These are phyloP conservation scores for Arion vulgaris DNA, from an alignment of 1,140 invertebrate species.

Conservation along the genomic window DNA sequence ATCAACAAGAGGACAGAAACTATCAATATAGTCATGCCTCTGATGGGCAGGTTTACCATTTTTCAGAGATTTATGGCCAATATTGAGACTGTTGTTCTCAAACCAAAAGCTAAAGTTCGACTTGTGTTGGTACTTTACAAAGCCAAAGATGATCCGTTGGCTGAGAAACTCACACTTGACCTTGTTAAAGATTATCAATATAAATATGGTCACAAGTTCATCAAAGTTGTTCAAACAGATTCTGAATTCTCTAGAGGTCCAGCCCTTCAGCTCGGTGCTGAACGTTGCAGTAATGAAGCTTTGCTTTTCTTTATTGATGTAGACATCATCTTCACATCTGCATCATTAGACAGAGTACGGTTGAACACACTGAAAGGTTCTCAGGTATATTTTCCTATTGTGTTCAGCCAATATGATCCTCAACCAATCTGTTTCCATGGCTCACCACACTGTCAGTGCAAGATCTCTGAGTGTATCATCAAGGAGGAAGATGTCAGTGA, in stretches of 20 bases:
- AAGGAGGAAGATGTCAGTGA: constrained; percentile 74
- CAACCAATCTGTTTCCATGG: constrained; percentile 59
- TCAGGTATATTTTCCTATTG: constrained; percentile 95
- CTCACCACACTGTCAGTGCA: constrained; percentile 50
- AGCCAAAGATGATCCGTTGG: constrained; percentile 53
- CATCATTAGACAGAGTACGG: constrained; percentile 70
- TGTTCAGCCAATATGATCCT: constrained; percentile 96
- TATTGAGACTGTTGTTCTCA: constrained; percentile 86
- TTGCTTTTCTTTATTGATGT: constrained; percentile 82
- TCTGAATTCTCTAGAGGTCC: constrained; percentile 74
- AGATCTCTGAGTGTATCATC: constrained; percentile 48
- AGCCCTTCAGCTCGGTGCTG: constrained; percentile 71
- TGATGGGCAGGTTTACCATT: constrained; percentile 84
- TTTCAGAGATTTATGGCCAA: constrained; percentile 90
- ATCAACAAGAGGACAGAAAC: constrained; percentile 69
- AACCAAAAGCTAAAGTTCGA: constrained; percentile 79
- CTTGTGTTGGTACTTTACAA: constrained; percentile 86
- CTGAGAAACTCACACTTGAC: constrained; percentile 59
- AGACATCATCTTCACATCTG: constrained; percentile 73
- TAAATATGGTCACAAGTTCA: constrained; percentile 58
- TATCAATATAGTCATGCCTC: constrained; percentile 89
- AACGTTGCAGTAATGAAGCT: constrained; percentile 75
- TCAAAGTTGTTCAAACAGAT: constrained; percentile 68
- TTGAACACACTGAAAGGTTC: constrained; percentile 83
- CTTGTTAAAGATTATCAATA: constrained; percentile 63